These are phyloP conservation scores for Nanorana parkeri DNA, from an alignment of 2,113 vertebrate species.

Conservation along the genomic window DNA sequence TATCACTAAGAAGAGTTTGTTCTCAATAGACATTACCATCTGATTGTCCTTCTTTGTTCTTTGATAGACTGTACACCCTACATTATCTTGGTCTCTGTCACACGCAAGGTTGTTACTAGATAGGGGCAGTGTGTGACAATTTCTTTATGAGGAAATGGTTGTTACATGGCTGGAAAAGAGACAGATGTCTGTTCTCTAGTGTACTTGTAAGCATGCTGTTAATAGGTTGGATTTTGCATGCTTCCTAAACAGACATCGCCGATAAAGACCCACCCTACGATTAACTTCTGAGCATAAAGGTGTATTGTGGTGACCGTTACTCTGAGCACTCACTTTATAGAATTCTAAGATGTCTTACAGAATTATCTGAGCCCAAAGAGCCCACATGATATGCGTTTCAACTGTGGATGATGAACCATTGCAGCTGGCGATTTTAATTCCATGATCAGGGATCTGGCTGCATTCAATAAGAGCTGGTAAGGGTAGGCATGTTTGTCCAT, in stretches of 20 bases:
- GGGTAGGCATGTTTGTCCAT: not conserved
- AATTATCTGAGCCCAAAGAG: not conserved
- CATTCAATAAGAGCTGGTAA: too few relatives aligned
- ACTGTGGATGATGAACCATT: too few relatives aligned
- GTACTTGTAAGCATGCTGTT: conserved; percentile 3
- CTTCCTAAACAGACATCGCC: too few relatives aligned
- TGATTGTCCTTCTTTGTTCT: conserved; percentile 3
- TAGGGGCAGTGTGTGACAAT: not conserved
- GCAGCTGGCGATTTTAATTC: too few relatives aligned
- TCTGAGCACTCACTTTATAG: too few relatives aligned
- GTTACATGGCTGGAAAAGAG: not conserved
- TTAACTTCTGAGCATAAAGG: not conserved
- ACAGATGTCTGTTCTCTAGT: not conserved
- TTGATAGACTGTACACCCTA: not conserved
- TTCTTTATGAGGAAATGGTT: not conserved
- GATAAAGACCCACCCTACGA: too few relatives aligned
- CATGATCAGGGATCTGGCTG: not conserved
- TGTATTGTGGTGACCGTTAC: not conserved
- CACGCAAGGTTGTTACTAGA: not conserved
- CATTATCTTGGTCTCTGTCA: too few relatives aligned
- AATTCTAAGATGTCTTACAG: not conserved
- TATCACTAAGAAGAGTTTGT: not conserved
- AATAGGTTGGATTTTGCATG: not conserved
- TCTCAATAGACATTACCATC: conserved; percentile 7
- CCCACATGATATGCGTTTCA: not conserved